Conservation (phyloP, 1,140 invertebrate species). For the Drosophila jambulina region DNA sequence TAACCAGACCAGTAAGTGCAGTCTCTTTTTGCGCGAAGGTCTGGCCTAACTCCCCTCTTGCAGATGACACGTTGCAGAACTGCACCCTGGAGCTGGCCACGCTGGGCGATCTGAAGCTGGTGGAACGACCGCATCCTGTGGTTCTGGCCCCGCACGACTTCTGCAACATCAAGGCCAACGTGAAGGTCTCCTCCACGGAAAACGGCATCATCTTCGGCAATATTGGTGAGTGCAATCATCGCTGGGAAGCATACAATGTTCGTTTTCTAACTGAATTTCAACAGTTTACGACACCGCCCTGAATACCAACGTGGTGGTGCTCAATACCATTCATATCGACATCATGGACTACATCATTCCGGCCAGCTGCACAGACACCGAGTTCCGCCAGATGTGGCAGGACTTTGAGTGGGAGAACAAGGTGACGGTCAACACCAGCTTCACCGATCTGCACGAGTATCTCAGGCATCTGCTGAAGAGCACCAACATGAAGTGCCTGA, state of each 20-base stretch:
- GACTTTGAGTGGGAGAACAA: slow-evolving; percentile 99
- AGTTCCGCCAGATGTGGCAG: slow-evolving; percentile 99
- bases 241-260: background rate
- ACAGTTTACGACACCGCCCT: slow-evolving; percentile 97
- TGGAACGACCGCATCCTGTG: slow-evolving; percentile 98
- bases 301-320: slow-evolving; percentile 97
- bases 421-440: slow-evolving; percentile 97
- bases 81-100: slow-evolving; percentile 99
- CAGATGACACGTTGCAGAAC: slow-evolving; percentile 97
- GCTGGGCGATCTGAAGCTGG: slow-evolving; percentile 98
- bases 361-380: slow-evolving; percentile 96
- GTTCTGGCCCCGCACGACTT: slow-evolving; percentile 98
- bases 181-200: slow-evolving; percentile 98
- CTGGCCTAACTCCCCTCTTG: background rate
- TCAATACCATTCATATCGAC: slow-evolving; percentile 99
- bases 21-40: background rate
- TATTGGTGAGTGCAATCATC: slow-evolving; percentile 90
- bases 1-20: slow-evolving; percentile 94
- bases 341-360: slow-evolving; percentile 99
- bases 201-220: slow-evolving; percentile 99
- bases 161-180: slow-evolving; percentile 98
- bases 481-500: slow-evolving; percentile 99
- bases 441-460: slow-evolving; percentile 97
- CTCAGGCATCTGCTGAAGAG: slow-evolving; percentile 95
- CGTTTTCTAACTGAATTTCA: background rate